Conservation (phyloP, 1,140 invertebrate genomes). For the Venturia canescens region DNA sequence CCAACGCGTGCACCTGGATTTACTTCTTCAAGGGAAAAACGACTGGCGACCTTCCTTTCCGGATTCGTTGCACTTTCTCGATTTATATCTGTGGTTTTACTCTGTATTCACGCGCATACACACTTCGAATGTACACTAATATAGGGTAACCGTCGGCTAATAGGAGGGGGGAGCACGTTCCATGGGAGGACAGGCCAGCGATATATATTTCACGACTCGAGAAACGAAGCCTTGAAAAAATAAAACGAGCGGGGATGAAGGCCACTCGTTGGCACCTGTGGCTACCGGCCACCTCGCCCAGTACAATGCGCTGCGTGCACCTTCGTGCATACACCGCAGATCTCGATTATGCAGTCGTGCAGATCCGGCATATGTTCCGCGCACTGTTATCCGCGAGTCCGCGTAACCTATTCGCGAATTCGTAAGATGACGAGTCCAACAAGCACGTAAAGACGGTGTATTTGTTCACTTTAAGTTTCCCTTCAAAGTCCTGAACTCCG, state of each 20-base stretch:
- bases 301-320: neutral
- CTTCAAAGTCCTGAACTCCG: no score
- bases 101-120: neutral
- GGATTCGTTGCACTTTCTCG: neutral
- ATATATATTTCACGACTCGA: neutral
- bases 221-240: neutral
- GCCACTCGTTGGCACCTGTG: conserved; percentile 11
- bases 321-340: neutral
- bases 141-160: neutral
- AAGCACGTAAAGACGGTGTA: no score
- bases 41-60: neutral
- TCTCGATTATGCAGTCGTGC: neutral
- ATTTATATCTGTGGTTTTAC: neutral
- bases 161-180: neutral
- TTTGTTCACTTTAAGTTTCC: no score
- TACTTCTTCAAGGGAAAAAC: no score
- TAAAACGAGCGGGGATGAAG: conserved; percentile 40
- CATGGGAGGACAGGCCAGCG: neutral
- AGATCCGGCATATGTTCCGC: neutral
- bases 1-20: no score
- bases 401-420: no score
- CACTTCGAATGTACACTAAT: neutral
- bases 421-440: no score
- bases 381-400: no score
- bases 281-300: neutral